Evolutionary conservation across 2,113 vertebrate genomes (phyloP), one percentile per base, ranked within the genome.

Genomic region (rat (Rattus norvegicus)): DNA sequence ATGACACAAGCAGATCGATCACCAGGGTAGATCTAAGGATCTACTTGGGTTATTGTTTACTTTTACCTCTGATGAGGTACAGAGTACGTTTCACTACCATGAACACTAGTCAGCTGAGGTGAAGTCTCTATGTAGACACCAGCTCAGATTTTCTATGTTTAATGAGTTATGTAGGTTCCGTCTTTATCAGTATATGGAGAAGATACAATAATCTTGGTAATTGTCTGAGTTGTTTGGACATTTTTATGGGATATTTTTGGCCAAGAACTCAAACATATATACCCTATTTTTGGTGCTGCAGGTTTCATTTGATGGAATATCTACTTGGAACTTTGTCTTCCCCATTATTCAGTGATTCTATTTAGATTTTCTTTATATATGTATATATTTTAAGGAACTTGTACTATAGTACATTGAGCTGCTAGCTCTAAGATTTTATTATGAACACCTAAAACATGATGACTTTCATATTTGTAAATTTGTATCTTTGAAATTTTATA

Each of bases 371-470:
- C 24, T 79, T 49, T 49, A 52, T 30, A 52, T 52, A 3, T 30
- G 13, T 6, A 30, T 28, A 28, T 47, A 77, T 49, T 33, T 52
- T 79, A 28, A 77, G 24, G 52, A 79, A 2, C 2, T 52, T 79
- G 26, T 79, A 79, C 28, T 49, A 16, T 30, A 52, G 11, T 79
- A 49, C 33, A n/a, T 33, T 52, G 43, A 90, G 3, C 72, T 59
- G 7, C 77, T 83, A 95, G 28, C 49, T 81, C 91, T 88, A 61
- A 76, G 9, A 88, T 26, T 59, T 92, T n/a, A 93, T 84, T 86
- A 63, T 56, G 36, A 90, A 91, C 88, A 72, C 54, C 33, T 2
- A 91, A 93, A 56, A 39, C 93, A 12, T 7, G 30, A 26, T 70
- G 33, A 13, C 12, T 61, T 65, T 84, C 86, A 65, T 54, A 43